phyloP scores from a whole-genome alignment of 30 jellyfish, hydroid and myxozoan species.

The Turritopsis rubra region DNA sequence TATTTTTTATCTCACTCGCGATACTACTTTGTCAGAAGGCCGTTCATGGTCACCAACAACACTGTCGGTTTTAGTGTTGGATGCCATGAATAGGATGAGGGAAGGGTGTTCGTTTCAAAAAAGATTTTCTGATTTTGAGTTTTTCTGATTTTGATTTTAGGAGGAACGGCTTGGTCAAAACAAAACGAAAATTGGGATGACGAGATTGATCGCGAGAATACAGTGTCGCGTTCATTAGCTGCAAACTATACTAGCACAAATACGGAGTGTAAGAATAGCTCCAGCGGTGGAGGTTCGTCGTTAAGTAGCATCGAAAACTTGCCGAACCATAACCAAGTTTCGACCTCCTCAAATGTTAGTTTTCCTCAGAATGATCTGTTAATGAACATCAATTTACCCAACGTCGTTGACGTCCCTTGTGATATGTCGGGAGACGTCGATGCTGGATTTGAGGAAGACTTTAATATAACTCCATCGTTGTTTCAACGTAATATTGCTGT shows the following conservation, averaged over 20 bases:
- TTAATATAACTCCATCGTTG: constrained; percentile 5
- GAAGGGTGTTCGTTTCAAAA: background rate
- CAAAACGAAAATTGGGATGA: constrained; percentile 9
- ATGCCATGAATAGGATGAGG: too few relatives aligned
- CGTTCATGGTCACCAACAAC: too few relatives aligned
- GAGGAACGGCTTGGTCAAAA: background rate
- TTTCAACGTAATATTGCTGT: background rate
- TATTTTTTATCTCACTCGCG: background rate
- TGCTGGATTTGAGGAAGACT: constrained; percentile 28
- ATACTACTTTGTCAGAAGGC: too few relatives aligned
- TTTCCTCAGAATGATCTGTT: background rate
- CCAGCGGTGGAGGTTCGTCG: constrained; percentile 18
- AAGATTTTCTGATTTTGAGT: background rate
- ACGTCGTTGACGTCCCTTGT: background rate
- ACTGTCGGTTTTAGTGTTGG: too few relatives aligned
- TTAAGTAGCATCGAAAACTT: background rate
- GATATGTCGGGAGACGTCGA: constrained; percentile 1
- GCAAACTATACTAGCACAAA: background rate
- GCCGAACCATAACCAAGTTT: background rate
- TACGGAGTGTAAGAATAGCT: background rate
- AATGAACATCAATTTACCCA: background rate
- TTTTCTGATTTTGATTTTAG: background rate
- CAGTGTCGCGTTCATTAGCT: background rate
- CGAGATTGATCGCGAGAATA: background rate
- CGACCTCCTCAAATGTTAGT: background rate